phyloP scores from a whole-genome alignment of 2,113 vertebrate genomes.

The Aramus guarauna region DNA sequence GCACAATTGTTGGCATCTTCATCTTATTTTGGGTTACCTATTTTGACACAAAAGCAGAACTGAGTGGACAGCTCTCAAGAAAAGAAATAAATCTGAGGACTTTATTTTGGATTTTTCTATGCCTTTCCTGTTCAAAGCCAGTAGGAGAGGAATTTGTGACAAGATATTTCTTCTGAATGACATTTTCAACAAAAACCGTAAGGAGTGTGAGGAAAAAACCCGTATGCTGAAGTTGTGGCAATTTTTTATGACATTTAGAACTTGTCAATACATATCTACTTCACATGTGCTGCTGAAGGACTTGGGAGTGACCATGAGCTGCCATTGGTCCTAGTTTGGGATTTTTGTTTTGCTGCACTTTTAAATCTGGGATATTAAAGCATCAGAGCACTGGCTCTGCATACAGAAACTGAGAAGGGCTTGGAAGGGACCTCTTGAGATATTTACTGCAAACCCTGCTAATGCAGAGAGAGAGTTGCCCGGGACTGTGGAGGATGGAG shows the following conservation, averaged over 20 bases:
- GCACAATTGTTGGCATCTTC: background rate
- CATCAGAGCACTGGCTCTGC: background rate
- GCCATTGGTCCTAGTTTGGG: background rate
- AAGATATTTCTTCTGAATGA: background rate
- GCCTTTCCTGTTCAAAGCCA: background rate
- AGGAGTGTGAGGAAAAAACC: background rate
- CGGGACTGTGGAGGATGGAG: background rate
- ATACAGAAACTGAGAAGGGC: background rate
- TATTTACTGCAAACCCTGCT: background rate
- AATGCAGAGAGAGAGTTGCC: background rate
- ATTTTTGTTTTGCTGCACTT: background rate
- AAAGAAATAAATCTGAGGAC: background rate
- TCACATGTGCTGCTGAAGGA: background rate
- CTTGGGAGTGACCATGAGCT: background rate
- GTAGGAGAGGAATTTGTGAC: background rate
- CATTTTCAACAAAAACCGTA: background rate
- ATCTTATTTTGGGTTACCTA: background rate
- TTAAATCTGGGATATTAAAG: background rate
- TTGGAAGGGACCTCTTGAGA: background rate
- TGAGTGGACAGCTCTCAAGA: background rate
- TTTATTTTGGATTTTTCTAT: background rate
- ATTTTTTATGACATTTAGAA: background rate
- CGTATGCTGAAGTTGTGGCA: background rate
- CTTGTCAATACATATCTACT: background rate
- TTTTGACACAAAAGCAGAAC: background rate